Evolutionary conservation across 2,888 invertebrate genomes (phyloP).

Genomic region (Ormia ochracea): DNA sequence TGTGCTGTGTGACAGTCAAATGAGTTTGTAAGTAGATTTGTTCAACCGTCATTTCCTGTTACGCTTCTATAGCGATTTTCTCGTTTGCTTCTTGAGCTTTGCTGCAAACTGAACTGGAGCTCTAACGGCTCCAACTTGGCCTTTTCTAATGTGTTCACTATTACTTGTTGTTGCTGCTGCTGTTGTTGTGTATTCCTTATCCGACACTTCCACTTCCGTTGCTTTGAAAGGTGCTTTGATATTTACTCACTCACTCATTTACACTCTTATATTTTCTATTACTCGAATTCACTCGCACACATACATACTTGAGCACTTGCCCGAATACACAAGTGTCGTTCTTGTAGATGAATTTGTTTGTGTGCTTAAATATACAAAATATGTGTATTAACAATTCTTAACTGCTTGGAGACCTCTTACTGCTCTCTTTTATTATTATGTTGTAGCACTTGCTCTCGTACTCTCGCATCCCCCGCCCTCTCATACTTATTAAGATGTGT

Average conservation of each 20-base stretch:
- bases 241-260: conserved; percentile 2
- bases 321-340: not conserved
- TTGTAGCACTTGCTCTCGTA: not conserved
- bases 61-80: conserved; percentile 36
- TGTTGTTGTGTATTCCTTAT: conserved; percentile 37
- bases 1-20: conserved; percentile 11
- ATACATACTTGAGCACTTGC: not conserved
- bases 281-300: not conserved
- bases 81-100: conserved; percentile 36
- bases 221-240: conserved; percentile 41
- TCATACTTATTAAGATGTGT: not conserved
- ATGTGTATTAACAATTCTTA: conserved; percentile 18
- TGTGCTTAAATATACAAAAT: not conserved
- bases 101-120: not conserved
- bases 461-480: not conserved
- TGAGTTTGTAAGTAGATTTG: conserved; percentile 43
- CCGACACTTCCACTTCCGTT: conserved; percentile 51
- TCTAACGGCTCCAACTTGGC: not conserved
- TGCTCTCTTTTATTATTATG: not conserved
- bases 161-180: conserved; percentile 8
- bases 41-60: conserved; percentile 57
- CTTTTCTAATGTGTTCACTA: not conserved
- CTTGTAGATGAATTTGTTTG: not conserved
- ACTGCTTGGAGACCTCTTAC: conserved; percentile 32
- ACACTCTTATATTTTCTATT: not conserved